Conservation (phyloP, 2,888 invertebrate species). For the Syrista parreyssii region DNA sequence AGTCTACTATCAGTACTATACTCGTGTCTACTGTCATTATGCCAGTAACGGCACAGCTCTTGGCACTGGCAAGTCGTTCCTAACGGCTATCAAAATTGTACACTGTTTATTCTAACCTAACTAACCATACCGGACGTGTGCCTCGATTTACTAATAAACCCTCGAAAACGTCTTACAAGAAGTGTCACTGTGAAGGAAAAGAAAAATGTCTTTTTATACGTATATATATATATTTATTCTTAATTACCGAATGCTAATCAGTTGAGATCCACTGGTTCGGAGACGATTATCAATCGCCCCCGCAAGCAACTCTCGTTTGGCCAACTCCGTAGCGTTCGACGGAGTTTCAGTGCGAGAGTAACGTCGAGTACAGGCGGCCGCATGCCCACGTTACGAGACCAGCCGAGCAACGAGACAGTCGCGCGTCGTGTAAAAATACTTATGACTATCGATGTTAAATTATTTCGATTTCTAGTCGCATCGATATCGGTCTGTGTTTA, state of each 20-base stretch:
- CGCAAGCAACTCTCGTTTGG: conserved; percentile 5
- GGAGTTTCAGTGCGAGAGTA: neutral
- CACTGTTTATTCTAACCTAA: neutral
- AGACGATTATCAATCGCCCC: conserved; percentile 5
- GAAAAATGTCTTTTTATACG: too few relatives aligned
- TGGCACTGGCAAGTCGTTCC: neutral
- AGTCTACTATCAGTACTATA: neutral
- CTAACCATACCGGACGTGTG: too few relatives aligned
- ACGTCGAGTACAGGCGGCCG: neutral
- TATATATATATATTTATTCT: neutral
- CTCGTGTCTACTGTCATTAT: neutral
- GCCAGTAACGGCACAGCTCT: neutral
- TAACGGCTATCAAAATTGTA: neutral
- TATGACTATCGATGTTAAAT: neutral
- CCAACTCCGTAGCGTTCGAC: neutral
- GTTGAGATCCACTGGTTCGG: conserved; percentile 1
- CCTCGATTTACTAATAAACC: too few relatives aligned
- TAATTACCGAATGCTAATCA: neutral
- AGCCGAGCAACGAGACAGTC: neutral
- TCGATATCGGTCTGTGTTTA: neutral
- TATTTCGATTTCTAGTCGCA: neutral
- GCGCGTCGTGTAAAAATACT: neutral
- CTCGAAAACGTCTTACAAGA: too few relatives aligned
- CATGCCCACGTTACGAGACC: neutral
- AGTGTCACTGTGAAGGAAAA: too few relatives aligned